phyloP scores from a whole-genome alignment of 2,113 vertebrate genomes.

The Cryptotis parvus region DNA sequence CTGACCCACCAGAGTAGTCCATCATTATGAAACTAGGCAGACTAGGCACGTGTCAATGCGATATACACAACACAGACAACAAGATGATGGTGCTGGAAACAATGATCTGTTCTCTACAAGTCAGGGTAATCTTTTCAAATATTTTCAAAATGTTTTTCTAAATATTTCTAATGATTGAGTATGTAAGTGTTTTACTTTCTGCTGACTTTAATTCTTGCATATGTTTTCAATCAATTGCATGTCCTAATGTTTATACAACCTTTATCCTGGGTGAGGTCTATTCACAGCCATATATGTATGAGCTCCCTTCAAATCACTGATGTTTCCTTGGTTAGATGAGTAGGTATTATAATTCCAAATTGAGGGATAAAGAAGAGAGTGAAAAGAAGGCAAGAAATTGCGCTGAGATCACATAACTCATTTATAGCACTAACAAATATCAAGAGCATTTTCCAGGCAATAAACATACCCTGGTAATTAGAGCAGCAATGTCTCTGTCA shows the following conservation, averaged over 20 bases:
- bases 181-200: not conserved
- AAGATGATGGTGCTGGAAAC: not conserved
- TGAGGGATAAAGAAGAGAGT: not conserved
- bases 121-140: not conserved
- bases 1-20: not conserved
- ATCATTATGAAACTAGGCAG: slow-evolving; percentile 2
- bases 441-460: not conserved
- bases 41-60: slow-evolving; percentile 12
- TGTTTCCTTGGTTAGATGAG: not conserved
- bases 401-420: not conserved
- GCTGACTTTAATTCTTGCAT: not conserved
- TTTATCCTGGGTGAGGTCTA: slow-evolving; percentile 10
- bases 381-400: slow-evolving; percentile 1
- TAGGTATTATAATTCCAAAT: slow-evolving; percentile 27
- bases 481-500: no score
- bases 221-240: slow-evolving; percentile 45
- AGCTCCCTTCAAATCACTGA: slow-evolving; percentile 32
- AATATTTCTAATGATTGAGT: not conserved
- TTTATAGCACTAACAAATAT: not conserved
- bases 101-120: not conserved
- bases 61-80: slow-evolving; percentile 13
- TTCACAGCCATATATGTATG: slow-evolving; percentile 33
- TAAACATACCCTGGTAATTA: not conserved
- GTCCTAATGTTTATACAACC: not conserved
- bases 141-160: slow-evolving; percentile 30